Conservation (phyloP, 2,113 vertebrate species). For the Thomomys bottae region DNA sequence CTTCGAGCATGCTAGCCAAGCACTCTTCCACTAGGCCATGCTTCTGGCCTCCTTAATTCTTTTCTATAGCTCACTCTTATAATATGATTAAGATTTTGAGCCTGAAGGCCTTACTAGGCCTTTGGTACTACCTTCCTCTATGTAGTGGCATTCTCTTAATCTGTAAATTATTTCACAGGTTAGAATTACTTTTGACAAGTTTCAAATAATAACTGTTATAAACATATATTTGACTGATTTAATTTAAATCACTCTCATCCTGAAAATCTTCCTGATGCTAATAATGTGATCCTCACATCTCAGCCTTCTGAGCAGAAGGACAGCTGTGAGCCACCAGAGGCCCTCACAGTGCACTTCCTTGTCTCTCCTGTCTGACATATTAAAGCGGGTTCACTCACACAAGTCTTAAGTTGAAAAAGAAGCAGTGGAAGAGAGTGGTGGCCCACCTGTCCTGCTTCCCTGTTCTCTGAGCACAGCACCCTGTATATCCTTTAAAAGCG, state of each 20-base stretch:
- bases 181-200: background rate
- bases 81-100: background rate
- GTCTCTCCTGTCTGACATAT: conserved; percentile 21
- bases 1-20: too few relatives aligned
- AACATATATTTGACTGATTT: background rate
- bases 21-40: too few relatives aligned
- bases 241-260: conserved; percentile 29
- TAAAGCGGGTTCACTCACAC: background rate
- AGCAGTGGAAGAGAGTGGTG: background rate
- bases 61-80: background rate
- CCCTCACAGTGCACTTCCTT: background rate
- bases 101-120: background rate
- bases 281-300: background rate
- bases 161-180: background rate
- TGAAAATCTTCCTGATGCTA: background rate
- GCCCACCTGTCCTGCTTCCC: background rate
- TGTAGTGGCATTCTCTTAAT: background rate
- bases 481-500: background rate
- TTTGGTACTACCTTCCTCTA: background rate
- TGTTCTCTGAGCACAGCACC: background rate
- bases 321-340: too few relatives aligned
- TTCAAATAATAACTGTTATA: background rate
- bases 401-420: background rate
- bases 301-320: too few relatives aligned
- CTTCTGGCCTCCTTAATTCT: background rate